Conservation (phyloP, 1,140 invertebrate species). For the Medauroidea extradentata region DNA sequence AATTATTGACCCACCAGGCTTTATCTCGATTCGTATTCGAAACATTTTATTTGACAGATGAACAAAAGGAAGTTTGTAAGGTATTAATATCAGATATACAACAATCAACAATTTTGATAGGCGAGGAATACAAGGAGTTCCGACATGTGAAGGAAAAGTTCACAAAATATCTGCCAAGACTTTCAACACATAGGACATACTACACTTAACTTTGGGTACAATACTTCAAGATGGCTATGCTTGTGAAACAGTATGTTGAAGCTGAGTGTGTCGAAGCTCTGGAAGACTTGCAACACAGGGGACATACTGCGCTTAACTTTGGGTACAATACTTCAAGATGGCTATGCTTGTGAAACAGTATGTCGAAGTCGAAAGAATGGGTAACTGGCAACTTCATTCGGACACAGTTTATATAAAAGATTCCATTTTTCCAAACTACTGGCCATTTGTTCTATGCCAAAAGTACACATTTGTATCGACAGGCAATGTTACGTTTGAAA, state of each 20-base stretch:
- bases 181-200: not conserved
- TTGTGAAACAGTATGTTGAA: slow-evolving; percentile 35
- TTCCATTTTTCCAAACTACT: slow-evolving; percentile 43
- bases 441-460: slow-evolving; percentile 45
- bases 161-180: not conserved
- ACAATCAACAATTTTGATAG: not conserved
- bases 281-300: not conserved
- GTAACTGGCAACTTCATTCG: slow-evolving; percentile 41
- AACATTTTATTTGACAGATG: not conserved
- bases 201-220: slow-evolving; percentile 36
- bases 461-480: slow-evolving; percentile 42
- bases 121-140: not conserved
- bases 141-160: not conserved
- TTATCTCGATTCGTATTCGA: slow-evolving; percentile 29
- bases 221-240: slow-evolving; percentile 38
- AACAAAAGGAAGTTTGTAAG: not conserved
- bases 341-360: slow-evolving; percentile 35
- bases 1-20: slow-evolving; percentile 35
- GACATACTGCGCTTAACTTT: slow-evolving; percentile 25
- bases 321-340: slow-evolving; percentile 41
- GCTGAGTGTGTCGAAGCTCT: slow-evolving; percentile 31
- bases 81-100: not conserved
- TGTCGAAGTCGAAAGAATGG: slow-evolving; percentile 36
- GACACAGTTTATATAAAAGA: slow-evolving; percentile 38
- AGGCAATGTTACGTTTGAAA: slow-evolving; percentile 40